phyloP scores from a whole-genome alignment of 2,797 vertebrate genomes.

The Gymnothorax javanicus region DNA sequence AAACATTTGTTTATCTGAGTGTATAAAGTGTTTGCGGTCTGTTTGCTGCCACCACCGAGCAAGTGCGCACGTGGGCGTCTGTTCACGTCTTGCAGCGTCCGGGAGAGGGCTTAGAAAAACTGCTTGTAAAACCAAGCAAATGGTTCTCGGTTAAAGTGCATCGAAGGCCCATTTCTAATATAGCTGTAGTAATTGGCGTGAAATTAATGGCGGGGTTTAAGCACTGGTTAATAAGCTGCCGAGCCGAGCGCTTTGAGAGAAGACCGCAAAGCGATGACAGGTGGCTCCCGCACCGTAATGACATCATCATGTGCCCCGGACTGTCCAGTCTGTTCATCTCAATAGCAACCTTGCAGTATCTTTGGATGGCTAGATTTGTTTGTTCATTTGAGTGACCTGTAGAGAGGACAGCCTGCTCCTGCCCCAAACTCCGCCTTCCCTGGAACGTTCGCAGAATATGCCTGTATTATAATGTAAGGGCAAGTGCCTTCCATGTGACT shows the following conservation, averaged over 20 bases:
- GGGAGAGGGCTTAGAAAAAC: not conserved
- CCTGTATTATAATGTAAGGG: not conserved
- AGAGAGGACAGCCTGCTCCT: not conserved
- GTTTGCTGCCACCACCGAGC: not conserved
- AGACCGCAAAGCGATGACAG: not conserved
- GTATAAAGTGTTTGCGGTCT: not conserved
- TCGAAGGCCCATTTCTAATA: not conserved
- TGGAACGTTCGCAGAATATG: not conserved
- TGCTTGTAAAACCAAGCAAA: not conserved
- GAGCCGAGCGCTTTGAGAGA: not conserved
- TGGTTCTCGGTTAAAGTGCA: not conserved
- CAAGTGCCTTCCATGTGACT: not conserved
- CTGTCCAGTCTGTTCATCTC: not conserved
- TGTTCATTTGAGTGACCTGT: not conserved
- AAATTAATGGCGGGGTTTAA: not conserved
- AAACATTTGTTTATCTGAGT: constrained; percentile 18
- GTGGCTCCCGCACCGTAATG: not conserved
- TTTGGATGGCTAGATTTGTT: not conserved
- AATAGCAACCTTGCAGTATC: not conserved
- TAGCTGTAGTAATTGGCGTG: not conserved
- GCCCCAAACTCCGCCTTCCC: too few species aligned
- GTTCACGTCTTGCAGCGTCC: not conserved
- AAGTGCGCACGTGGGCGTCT: not conserved
- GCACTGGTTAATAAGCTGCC: not conserved
- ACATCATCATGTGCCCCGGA: not conserved